Base-by-base conservation (phyloP, 2,797 vertebrate genomes). In the Carduelis carduelis region DNA sequence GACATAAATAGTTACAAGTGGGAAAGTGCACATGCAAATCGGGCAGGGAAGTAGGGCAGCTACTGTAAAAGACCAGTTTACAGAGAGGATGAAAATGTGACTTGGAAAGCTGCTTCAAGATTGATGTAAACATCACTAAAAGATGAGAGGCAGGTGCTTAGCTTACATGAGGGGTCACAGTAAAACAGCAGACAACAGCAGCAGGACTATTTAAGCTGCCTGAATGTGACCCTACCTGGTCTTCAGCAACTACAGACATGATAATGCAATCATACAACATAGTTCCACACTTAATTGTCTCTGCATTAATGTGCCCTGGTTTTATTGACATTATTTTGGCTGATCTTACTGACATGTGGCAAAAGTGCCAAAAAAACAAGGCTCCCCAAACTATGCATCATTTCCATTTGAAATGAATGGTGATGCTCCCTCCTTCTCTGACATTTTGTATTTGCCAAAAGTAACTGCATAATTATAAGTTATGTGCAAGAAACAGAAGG, bases 381-480 rank as follows among this genome's bases (percentile, higher is more conserved):
- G 60, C 53, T 90, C 39, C 74, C 50, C 77, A 72, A 91, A 90
- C 13, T 32, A 56, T 28, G 59, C 56, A 90, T 76, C 47, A 80
- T 84, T 95, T 94, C 74, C 60, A 93, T 79, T 44, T 87, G 83
- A 89, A 96, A 89, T 60, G 56, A 96, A 96, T 61, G 83, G 92
- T 71, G 78, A 87, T 83, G 46, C 64, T 96, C 37, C 55, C 74
- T 87, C 74, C 82, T 75, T 34, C 82, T 78, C 76, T 94, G 95
- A 96, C 93, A 96, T 96, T 96, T 95, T 68, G 11, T 72, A 77
- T 68, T 70, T 93, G 88, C 93, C 90, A 95, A 96, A 96, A 95
- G 92, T 95, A 97, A 85, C 93, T 80, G 74, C 90, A 90, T 92
- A 87, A 95, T 95, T 94, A 60, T 35, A 95, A 96, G 81, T 80